Evolutionary conservation across 1,140 invertebrate species (phyloP).

Genomic region (Ceratina australensis): DNA sequence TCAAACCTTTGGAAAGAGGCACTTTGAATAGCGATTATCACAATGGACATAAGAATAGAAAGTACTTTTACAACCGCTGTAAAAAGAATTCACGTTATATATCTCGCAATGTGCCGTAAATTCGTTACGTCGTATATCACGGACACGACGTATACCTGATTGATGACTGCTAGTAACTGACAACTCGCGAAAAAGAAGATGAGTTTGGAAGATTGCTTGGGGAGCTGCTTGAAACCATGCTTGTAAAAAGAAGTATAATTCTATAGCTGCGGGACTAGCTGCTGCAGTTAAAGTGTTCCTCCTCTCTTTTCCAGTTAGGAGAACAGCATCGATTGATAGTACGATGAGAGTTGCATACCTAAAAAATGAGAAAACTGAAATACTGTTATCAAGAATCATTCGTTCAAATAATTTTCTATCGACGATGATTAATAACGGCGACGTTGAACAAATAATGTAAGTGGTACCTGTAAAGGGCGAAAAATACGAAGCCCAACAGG

Average conservation of each 20-base stretch:
- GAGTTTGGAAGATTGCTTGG: conserved; percentile 84
- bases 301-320: conserved; percentile 81
- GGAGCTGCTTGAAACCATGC: conserved; percentile 87
- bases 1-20: conserved; percentile 87
- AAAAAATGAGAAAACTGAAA: conserved; percentile 33
- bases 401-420: no score
- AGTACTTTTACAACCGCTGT: conserved; percentile 83
- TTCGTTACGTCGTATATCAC: background rate
- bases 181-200: conserved; percentile 80
- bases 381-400: background rate
- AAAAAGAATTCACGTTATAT: conserved; percentile 63
- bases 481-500: conserved; percentile 83
- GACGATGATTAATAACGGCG: no score
- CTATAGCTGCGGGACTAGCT: conserved; percentile 82
- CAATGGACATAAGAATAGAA: conserved; percentile 83
- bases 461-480: conserved; percentile 85
- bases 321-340: conserved; percentile 85
- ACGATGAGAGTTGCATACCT: conserved; percentile 85
- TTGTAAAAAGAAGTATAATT: conserved; percentile 87
- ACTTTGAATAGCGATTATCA: conserved; percentile 84
- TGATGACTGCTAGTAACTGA: conserved; percentile 59
- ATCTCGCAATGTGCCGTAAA: no score
- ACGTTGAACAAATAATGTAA: no score
- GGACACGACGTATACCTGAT: conserved; percentile 66
- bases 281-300: conserved; percentile 81